phyloP scores from a whole-genome alignment of 92 coral and sea anemone species.

The Bergia sp. region DNA sequence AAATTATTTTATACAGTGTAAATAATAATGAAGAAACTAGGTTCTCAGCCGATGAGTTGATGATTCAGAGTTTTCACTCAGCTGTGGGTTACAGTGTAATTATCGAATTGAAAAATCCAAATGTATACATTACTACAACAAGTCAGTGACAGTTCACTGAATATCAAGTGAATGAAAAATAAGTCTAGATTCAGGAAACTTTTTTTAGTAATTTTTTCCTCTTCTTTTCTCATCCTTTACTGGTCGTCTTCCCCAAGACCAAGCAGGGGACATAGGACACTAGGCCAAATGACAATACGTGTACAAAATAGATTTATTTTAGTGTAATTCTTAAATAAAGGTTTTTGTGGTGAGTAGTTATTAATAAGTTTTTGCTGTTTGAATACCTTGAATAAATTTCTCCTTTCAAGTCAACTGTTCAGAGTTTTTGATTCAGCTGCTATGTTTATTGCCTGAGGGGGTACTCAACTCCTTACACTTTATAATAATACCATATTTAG shows the following conservation, averaged over 20 bases:
- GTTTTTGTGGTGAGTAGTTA: neutral
- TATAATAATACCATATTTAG: too few relatives aligned
- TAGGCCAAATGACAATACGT: neutral
- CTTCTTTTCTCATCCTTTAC: neutral
- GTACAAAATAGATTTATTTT: too few relatives aligned
- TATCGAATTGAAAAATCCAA: neutral
- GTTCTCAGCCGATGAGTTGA: neutral
- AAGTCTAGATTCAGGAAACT: neutral
- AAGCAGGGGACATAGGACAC: neutral
- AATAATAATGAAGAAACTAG: neutral
- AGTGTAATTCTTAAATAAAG: neutral
- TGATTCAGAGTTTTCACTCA: neutral
- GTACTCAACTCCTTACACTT: neutral
- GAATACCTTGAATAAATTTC: neutral
- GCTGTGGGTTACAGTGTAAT: neutral
- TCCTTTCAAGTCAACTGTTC: neutral
- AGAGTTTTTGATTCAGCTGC: neutral
- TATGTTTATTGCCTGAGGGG: neutral
- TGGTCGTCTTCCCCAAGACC: neutral
- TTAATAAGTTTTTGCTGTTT: neutral
- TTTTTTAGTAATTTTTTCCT: too few relatives aligned
- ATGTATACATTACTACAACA: neutral
- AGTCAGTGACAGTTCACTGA: neutral
- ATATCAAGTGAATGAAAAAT: neutral
- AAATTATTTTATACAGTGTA: slow-evolving; percentile 48